Evolutionary conservation across 2,113 vertebrate species (phyloP), one percentile per base, ranked within the genome.

Genomic region (Etheostoma cragini): DNA sequence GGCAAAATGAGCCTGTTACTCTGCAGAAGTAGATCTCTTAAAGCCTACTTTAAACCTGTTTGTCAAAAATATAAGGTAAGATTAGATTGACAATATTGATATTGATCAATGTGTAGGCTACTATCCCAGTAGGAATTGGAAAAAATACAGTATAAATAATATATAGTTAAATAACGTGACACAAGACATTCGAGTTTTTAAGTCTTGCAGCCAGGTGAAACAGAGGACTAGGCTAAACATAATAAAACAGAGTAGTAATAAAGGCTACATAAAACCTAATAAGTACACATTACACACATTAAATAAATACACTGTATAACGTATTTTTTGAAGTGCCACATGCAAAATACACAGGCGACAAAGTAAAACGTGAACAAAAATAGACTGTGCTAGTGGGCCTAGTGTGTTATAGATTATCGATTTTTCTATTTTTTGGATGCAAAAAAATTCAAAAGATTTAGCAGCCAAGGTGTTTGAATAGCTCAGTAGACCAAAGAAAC

Each of bases 1-100:
- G 81, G 70, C 71, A 47, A 65, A 87, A 65, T 0, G 66, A 85
- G 71, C 26, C 38, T 57, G 4, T 3, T 26, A 2, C 26, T 26
- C 26, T 26, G 26, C 26, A 15, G 47, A 8, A 45, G 33, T 4
- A 21, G 8, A 4, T 26, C 8, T 26, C 17, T 35, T 10, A 54
- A 42, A 42, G 38, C 8, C 8, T 5, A 26, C 13, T n/a, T 26
- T 26, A 26, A 26, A 26, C 26, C 26, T 26, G 3, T 26, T 26
- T 26, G 26, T 26, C 26, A 26, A 58, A 58, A 17, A 47, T 3
- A 17, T 5, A 17, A 60, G 16, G 17, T 10, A 60, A 58, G 56
- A 35, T 56, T 38, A 54, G 11, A 54, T 26, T 57, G 24, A 6
- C 26, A 60, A 38, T 15, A 64, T 8, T 35, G 11, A 10, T 58